Conservation (phyloP, 2,888 invertebrate species). For the Hermaeophaga mercurialis region DNA sequence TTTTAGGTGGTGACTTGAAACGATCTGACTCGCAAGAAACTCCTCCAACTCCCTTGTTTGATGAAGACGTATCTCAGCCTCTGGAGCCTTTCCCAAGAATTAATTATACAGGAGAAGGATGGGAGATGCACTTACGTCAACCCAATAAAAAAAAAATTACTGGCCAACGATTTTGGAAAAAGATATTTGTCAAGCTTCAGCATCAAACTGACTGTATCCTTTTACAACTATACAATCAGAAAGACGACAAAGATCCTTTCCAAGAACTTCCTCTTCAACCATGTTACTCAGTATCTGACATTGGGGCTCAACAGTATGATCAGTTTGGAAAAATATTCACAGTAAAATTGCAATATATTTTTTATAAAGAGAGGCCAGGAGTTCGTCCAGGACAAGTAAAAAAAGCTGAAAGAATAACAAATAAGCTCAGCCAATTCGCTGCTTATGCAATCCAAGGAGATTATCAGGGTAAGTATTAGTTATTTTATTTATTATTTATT, state of each 20-base stretch:
- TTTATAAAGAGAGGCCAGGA: conserved; percentile 97
- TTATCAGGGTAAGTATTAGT: conserved; percentile 68
- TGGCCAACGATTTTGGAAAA: conserved; percentile 95
- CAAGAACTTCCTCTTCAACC: conserved; percentile 94
- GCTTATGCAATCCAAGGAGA: conserved; percentile 93
- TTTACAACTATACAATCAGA: conserved; percentile 82
- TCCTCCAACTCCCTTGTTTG: conserved; percentile 91
- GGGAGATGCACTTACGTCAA: conserved; percentile 95
- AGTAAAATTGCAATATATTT: conserved; percentile 93
- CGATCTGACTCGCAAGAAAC: conserved; percentile 74
- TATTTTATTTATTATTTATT: no score
- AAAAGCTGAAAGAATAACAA: conserved; percentile 89
- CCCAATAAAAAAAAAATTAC: conserved; percentile 97
- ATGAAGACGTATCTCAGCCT: conserved; percentile 91
- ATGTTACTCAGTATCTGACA: conserved; percentile 93
- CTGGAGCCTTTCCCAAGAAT: conserved; percentile 89
- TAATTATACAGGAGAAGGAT: conserved; percentile 79
- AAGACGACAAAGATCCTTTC: conserved; percentile 78
- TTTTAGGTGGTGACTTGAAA: conserved; percentile 50
- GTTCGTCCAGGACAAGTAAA: conserved; percentile 93
- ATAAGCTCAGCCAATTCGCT: conserved; percentile 90
- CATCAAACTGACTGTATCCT: conserved; percentile 82
- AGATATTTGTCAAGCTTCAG: conserved; percentile 82
- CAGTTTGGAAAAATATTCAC: conserved; percentile 99
- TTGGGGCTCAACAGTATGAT: conserved; percentile 96